These are phyloP conservation scores for Dione juno DNA, from an alignment of 2,888 invertebrate genomes.

Conservation along the genomic window DNA sequence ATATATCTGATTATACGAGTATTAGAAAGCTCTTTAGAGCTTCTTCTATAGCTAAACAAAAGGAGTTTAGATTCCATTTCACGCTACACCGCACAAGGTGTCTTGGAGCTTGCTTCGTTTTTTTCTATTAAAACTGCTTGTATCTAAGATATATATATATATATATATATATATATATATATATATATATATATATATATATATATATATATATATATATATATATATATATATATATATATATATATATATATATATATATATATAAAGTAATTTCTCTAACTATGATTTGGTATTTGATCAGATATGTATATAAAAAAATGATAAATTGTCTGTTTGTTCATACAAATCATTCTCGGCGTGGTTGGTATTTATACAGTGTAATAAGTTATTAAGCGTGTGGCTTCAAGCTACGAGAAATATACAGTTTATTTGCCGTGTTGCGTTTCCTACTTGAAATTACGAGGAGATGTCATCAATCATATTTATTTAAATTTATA, in stretches of 20 bases:
- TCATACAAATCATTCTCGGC: background rate
- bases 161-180: too few relatives aligned
- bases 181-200: too few relatives aligned
- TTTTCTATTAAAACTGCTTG: too few relatives aligned
- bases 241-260: too few relatives aligned
- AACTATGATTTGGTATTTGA: too few relatives aligned
- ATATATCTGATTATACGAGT: background rate
- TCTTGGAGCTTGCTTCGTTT: conserved; percentile 2
- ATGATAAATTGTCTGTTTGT: background rate
- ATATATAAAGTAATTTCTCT: too few relatives aligned
- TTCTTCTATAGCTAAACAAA: background rate
- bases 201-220: too few relatives aligned
- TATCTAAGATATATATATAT: too few relatives aligned
- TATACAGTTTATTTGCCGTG: conserved; percentile 7
- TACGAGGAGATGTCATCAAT: background rate
- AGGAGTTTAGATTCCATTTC: conserved; percentile 23
- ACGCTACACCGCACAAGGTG: conserved; percentile 14
- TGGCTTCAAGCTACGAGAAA: conserved; percentile 19
- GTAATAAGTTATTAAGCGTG: conserved; percentile 32
- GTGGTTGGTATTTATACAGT: conserved; percentile 12
- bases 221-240: too few relatives aligned
- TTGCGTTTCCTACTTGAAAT: background rate
- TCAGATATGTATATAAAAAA: background rate
- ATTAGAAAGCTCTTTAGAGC: background rate
- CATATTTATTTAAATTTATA: background rate